Conservation (phyloP, 2,113 vertebrate genomes). For the Xenopus borealis region DNA sequence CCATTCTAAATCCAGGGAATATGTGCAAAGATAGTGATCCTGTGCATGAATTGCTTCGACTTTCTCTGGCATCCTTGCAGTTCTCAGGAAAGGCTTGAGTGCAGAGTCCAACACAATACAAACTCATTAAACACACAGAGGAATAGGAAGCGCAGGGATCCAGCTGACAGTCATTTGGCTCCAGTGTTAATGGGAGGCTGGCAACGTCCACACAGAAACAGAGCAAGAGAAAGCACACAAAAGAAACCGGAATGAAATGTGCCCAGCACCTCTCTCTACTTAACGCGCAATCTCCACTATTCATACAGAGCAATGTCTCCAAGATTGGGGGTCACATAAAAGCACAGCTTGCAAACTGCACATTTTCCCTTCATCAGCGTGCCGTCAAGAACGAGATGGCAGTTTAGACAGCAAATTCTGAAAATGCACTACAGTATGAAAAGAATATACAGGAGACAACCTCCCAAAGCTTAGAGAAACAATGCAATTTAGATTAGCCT, state of each 20-base stretch:
- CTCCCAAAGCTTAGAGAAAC: no score
- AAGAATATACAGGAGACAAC: no score
- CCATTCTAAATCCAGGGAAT: background rate
- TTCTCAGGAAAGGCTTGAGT: constrained; percentile 26
- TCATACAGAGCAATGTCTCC: constrained; percentile 35
- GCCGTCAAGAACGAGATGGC: background rate
- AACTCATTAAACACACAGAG: constrained; percentile 41
- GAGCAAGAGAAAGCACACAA: constrained; percentile 42
- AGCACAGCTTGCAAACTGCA: constrained; percentile 19
- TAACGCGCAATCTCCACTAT: constrained; percentile 46
- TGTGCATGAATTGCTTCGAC: background rate
- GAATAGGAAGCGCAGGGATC: constrained; percentile 41
- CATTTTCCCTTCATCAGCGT: constrained; percentile 16
- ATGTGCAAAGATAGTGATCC: background rate
- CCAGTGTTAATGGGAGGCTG: constrained; percentile 43
- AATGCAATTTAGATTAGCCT: no score
- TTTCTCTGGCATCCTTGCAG: constrained; percentile 14
- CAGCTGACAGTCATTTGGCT: constrained; percentile 46
- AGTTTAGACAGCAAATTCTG: background rate
- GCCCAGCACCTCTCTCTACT: constrained; percentile 44
- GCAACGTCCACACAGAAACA: constrained; percentile 41
- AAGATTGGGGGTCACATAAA: constrained; percentile 32
- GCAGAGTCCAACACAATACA: constrained; percentile 39
- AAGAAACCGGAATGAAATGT: constrained; percentile 45
- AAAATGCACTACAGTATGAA: background rate